phyloP scores from a whole-genome alignment of 1,140 invertebrate genomes.

The Battus philenor region DNA sequence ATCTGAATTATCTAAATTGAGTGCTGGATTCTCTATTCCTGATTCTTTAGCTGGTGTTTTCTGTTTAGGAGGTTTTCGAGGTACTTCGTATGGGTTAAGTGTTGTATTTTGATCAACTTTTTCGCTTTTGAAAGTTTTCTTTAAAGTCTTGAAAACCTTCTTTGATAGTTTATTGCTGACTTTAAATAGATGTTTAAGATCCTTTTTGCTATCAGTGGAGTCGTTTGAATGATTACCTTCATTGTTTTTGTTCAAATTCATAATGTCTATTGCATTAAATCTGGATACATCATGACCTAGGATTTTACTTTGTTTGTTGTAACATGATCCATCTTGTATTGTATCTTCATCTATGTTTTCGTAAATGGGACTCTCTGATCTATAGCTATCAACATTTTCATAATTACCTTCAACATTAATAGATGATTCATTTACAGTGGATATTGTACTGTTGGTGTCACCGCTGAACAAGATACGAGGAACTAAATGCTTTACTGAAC shows the following conservation, averaged over 20 bases:
- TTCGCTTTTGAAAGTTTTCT: constrained; percentile 68
- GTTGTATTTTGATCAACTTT: constrained; percentile 52
- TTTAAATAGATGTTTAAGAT: constrained; percentile 56
- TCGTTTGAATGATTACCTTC: constrained; percentile 46
- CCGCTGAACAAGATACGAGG: constrained; percentile 57
- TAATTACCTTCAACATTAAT: constrained; percentile 40
- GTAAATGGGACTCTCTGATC: constrained; percentile 60
- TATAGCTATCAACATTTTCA: constrained; percentile 57
- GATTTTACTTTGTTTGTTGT: constrained; percentile 72
- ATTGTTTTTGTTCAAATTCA: constrained; percentile 57
- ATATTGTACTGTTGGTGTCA: constrained; percentile 66
- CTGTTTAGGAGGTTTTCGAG: constrained; percentile 50
- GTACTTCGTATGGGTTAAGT: constrained; percentile 70
- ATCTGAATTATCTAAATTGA: constrained; percentile 69
- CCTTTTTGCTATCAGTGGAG: constrained; percentile 51
- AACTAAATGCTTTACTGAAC: constrained; percentile 31
- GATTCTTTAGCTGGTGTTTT: constrained; percentile 43
- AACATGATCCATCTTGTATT: constrained; percentile 21
- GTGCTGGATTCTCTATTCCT: constrained; percentile 65
- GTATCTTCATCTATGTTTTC: constrained; percentile 53
- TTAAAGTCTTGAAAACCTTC: constrained; percentile 68
- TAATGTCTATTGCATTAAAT: constrained; percentile 63
- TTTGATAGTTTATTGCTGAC: constrained; percentile 63
- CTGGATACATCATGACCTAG: constrained; percentile 66
- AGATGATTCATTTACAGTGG: constrained; percentile 56